phyloP scores from a whole-genome alignment of 2,888 invertebrate species.

The Caenorhabditis japonica region DNA sequence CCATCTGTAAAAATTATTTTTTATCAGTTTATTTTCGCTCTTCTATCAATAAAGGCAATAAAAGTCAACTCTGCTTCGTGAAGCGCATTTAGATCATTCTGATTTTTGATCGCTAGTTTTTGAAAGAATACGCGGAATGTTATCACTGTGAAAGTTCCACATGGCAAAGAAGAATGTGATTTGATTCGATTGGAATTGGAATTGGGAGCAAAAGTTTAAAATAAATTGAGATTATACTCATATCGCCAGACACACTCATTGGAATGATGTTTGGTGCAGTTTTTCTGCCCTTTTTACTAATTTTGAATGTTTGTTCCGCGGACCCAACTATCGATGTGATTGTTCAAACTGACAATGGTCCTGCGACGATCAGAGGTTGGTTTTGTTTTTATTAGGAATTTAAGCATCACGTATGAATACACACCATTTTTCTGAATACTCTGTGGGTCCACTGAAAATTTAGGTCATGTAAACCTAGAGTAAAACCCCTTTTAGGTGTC shows the following conservation, averaged over 20 bases:
- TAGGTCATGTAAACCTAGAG: no score
- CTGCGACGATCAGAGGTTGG: constrained; percentile 52
- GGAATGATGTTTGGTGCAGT: constrained; percentile 31
- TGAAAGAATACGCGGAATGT: constrained; percentile 2
- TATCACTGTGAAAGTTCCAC: constrained; percentile 31
- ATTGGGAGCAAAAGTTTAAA: constrained; percentile 6
- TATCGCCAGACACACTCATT: constrained; percentile 9
- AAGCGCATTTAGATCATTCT: constrained; percentile 12
- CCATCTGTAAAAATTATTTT: no score
- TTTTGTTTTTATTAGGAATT: neutral
- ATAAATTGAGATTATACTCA: constrained; percentile 7
- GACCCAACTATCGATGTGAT: constrained; percentile 47
- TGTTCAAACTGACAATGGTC: constrained; percentile 17
- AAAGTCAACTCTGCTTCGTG: no score
- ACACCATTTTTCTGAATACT: neutral
- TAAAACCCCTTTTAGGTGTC: no score
- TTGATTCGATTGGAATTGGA: neutral
- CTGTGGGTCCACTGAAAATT: neutral
- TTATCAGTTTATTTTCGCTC: no score
- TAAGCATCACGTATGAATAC: neutral
- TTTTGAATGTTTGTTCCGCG: neutral
- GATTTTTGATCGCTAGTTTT: constrained; percentile 10
- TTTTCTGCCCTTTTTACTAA: constrained; percentile 10
- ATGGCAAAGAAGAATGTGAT: no score
- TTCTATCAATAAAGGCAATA: no score